Base-by-base conservation (phyloP, 2,888 invertebrate species). In the Helleia helle region DNA sequence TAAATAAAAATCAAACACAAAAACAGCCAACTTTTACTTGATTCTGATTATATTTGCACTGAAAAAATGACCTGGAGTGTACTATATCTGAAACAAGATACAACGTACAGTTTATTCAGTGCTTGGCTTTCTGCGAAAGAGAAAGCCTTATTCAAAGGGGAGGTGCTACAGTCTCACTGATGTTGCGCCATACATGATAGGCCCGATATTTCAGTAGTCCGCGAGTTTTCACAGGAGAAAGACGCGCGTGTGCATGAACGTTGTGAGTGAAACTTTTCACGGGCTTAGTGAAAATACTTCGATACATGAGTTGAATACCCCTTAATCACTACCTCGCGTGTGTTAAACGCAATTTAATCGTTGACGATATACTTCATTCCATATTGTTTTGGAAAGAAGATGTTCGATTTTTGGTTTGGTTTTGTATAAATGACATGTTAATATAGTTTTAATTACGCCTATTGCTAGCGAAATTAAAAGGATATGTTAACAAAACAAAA, bases 281-380 rank as follows among this genome's bases (percentile, higher is more conserved):
- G 83, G 70, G 65, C 64, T 65, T 67, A 68, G 66, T 59, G 59
- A 69, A 71, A 66, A 64, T 66, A 71, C 63, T 64, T 56, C 53
- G 54, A 52, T 63, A 62, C 58, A 49, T 50, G 62, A 67, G 63
- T 65, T 65, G 59, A 63, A 55, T 62, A 59, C 60, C 59, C 55
- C 65, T 62, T 79, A 79, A 80, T 76, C 69, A 70, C 76, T 71
- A 62, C 62, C 64, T 80, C 66, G 79, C 77, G 77, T 80, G 79
- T 66, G 66, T 62, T 64, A 55, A 9, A 25, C 36, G 25, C 36
- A 36, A 25, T 26, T 2, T 36, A 36, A 36, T 36, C 24, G 36
- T 36, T 36, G 24, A 36, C 26, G 36, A 36, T 34, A 36, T 25
- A 26, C 36, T 18, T 4, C 8, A 36, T 18, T 24, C 24, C 36